Base-by-base conservation (phyloP, 2,113 vertebrate genomes). In the Taxidea taxus region DNA sequence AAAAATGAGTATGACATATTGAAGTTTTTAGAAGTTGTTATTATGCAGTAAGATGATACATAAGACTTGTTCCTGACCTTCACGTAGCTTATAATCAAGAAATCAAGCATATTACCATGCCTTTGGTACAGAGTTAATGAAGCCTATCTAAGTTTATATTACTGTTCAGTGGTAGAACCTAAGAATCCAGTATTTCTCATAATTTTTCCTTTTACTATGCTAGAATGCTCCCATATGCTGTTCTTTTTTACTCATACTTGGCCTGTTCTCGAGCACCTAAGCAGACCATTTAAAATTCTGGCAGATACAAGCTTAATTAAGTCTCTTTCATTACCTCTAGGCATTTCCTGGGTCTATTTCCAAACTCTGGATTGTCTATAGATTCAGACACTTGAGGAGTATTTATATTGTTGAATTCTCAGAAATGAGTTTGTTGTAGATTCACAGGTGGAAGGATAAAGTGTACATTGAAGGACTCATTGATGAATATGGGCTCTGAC, bases 281-380 rank as follows among this genome's bases (percentile, higher is more conserved):
- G 85, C 16, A 93, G 37, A 64, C 25, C 39, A 72, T 78, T 96
- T 75, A 88, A 85, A 97, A 75, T 16, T 70, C 42, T 92, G 84
- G 56, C 68, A 97, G 25, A 80, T 87, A 81, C 11, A 82, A 86
- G 18, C 44, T 47, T 97, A 84, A 95, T 74, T 91, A 86, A 89
- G 29, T 80, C 7, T 75, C 47, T 74, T 97, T 60, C 16, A 93
- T 75, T 92, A 94, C 77, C 27, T 88, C 56, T n/a, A 92, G 44
- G 29, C 44, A 95, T 91, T 97, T 94, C 64, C 42, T 95, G 44
- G 51, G 51, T 87, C 37, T 16, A 72, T 81, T 81, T 87, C 56
- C 72, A 95, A 92, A 77, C 16, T 90, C 66, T 60, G 18, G 31
- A 60, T 94, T 92, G 44, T 66, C 49, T 9, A 85, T 37, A 91